These are phyloP conservation scores for Lepidocyrtinus sp. DNA, from an alignment of 2,888 invertebrate species.

Conservation along the genomic window DNA sequence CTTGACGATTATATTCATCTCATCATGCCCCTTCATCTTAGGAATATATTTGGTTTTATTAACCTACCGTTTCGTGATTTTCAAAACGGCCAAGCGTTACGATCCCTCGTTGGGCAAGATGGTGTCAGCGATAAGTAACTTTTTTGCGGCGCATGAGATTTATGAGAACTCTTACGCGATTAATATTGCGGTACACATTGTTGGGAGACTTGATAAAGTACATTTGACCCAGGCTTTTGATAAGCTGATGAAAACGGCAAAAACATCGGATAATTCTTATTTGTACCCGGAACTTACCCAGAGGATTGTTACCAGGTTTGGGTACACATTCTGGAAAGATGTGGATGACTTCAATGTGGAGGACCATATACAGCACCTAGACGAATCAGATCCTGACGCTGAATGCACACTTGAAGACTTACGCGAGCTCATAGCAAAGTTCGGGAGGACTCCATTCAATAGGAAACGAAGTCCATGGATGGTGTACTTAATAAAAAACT, in stretches of 20 bases:
- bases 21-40: slow-evolving; percentile 17
- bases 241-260: not conserved
- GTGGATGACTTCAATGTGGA: slow-evolving; percentile 43
- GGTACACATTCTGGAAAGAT: slow-evolving; percentile 41
- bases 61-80: slow-evolving; percentile 15
- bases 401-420: not conserved
- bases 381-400: slow-evolving; percentile 25
- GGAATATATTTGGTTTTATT: slow-evolving; percentile 1
- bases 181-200: slow-evolving; percentile 39
- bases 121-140: slow-evolving; percentile 29
- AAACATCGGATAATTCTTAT: not conserved
- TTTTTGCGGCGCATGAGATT: slow-evolving; percentile 36
- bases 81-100: slow-evolving; percentile 21
- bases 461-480: slow-evolving; percentile 34
- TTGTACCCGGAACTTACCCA: slow-evolving; percentile 48
- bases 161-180: slow-evolving; percentile 40
- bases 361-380: slow-evolving; percentile 27
- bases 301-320: slow-evolving; percentile 43
- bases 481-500: slow-evolving; percentile 34
- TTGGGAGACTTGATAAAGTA: slow-evolving; percentile 20
- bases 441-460: slow-evolving; percentile 27
- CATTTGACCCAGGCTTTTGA: slow-evolving; percentile 1
- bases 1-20: not conserved
- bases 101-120: slow-evolving; percentile 47
- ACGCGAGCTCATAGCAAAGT: not conserved